phyloP scores from a whole-genome alignment of 2,113 vertebrate species.

The Myrmophylax atrothorax region DNA sequence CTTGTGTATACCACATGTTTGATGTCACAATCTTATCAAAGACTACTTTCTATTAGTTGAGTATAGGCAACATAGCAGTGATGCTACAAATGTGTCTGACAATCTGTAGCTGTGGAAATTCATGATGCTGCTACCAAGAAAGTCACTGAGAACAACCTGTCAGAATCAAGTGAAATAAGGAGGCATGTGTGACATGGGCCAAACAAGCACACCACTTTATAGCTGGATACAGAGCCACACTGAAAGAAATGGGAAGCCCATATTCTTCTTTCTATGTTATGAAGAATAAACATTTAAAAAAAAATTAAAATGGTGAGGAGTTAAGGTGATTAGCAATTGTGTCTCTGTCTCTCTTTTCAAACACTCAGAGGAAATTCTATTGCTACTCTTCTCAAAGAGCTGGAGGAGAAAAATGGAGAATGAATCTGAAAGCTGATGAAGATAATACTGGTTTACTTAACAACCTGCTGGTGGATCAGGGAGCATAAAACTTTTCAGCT shows the following conservation, averaged over 20 bases:
- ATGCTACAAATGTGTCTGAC: background rate
- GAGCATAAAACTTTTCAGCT: background rate
- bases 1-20: background rate
- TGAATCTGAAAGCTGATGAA: background rate
- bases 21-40: background rate
- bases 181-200: background rate
- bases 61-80: background rate
- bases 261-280: background rate
- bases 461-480: background rate
- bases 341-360: background rate
- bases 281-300: background rate
- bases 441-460: background rate
- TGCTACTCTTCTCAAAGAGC: background rate
- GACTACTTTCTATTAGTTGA: background rate
- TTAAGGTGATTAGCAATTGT: background rate
- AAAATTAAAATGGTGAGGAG: fast-evolving
- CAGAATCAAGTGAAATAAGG: background rate
- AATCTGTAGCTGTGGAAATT: background rate
- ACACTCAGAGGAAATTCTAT: background rate
- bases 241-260: background rate
- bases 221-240: background rate
- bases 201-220: background rate
- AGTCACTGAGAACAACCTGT: background rate
- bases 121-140: background rate
- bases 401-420: background rate